Conservation (phyloP, 2,797 vertebrate genomes). For the Rhinogobio ventralis region DNA sequence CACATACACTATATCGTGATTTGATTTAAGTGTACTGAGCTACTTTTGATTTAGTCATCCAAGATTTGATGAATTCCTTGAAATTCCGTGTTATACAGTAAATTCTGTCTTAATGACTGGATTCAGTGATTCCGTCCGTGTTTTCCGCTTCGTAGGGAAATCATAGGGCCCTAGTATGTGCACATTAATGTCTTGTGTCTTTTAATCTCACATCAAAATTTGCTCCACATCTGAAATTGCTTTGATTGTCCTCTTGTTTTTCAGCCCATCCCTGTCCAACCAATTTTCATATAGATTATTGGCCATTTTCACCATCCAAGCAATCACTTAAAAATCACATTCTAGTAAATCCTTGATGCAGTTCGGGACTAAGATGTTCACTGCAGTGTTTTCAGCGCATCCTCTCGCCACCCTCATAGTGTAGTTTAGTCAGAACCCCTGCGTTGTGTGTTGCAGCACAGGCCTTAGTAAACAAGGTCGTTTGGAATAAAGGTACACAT, state of each 20-base stretch:
- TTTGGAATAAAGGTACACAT: conserved; percentile 81
- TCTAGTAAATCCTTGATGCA: conserved; percentile 5
- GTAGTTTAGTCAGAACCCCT: conserved; percentile 74
- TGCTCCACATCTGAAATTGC: background rate
- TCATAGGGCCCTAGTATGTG: background rate
- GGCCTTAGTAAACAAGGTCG: conserved; percentile 82
- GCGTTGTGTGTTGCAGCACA: conserved; percentile 69
- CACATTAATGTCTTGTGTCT: background rate
- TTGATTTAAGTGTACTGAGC: too few species aligned
- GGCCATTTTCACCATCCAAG: background rate
- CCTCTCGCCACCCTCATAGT: conserved; percentile 67
- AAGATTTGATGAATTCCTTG: too few species aligned
- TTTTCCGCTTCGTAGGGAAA: too few species aligned
- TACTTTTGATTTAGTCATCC: too few species aligned
- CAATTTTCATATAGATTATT: too few species aligned
- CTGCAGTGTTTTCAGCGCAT: background rate
- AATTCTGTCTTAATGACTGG: too few species aligned
- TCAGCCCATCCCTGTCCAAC: background rate
- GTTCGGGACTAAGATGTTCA: background rate
- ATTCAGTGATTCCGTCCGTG: too few species aligned
- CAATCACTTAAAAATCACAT: background rate
- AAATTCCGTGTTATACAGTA: too few species aligned
- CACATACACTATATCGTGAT: too few species aligned
- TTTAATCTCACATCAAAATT: background rate
- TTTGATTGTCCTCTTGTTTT: background rate